phyloP scores from a whole-genome alignment of 1,140 invertebrate species.

The Episyrphus balteatus region DNA sequence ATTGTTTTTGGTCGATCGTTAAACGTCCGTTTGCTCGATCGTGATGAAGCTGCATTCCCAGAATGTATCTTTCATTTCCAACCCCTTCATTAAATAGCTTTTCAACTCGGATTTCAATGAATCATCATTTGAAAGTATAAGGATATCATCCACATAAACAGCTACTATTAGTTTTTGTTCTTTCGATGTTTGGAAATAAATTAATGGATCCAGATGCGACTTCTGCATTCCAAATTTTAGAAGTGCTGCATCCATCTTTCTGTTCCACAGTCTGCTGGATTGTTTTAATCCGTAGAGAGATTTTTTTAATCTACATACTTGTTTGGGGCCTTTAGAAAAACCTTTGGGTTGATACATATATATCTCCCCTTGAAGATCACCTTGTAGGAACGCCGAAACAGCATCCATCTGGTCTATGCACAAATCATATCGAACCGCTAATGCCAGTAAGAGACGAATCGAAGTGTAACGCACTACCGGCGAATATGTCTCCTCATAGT shows the following conservation, averaged over 20 bases:
- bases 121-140: neutral
- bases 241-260: conserved; percentile 11
- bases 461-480: conserved; percentile 3
- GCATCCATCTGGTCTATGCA: conserved; percentile 18
- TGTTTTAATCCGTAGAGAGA: too few relatives aligned
- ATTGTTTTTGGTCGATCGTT: neutral
- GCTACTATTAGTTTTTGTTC: conserved; percentile 2
- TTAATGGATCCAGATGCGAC: conserved; percentile 9
- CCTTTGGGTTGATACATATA: conserved; percentile 31
- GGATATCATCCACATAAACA: conserved; percentile 6
- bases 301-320: conserved; percentile 15
- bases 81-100: neutral
- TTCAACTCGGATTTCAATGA: neutral
- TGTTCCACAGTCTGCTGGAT: conserved; percentile 17
- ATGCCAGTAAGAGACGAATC: conserved; percentile 11
- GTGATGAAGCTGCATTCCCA: conserved; percentile 4
- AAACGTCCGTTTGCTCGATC: neutral
- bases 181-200: conserved; percentile 2
- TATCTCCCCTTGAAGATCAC: too few relatives aligned
- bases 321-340: conserved; percentile 4
- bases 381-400: conserved; percentile 12
- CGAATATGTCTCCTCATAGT: conserved; percentile 5
- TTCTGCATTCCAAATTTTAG: conserved; percentile 5
- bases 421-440: conserved; percentile 10
- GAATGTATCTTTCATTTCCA: conserved; percentile 4